Evolutionary conservation across 2,888 invertebrate species (phyloP), one percentile per base, ranked within the genome.

Genomic region (Campoplex nolae): DNA sequence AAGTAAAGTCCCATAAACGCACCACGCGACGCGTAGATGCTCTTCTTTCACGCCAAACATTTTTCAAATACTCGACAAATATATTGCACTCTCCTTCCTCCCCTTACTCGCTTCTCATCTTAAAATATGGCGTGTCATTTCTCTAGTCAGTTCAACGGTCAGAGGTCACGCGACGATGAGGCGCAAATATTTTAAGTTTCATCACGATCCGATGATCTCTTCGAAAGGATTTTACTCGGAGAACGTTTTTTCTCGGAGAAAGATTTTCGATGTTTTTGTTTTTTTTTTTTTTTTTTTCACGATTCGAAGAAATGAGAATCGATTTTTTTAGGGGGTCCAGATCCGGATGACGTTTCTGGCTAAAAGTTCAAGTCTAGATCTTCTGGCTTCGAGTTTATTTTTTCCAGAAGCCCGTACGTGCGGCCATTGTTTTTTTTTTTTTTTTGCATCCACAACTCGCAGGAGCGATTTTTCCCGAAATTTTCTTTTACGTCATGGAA

Each of bases 21-120:
- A 83, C 83, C 87, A 87, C 87, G 87, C 87, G 87, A 87, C 85
- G 54, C 79, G 48, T 67, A 76, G n/a, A 65, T 73, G 78, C 68
- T 79, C 76, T 77, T 58, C 73, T 87, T 83, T 83, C 77, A 77
- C 83, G 76, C 32, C 35, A 23, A 65, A 77, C 32, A 35, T 48
- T 62, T 42, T 42, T 16, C 35, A 16, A 74, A 65, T 71, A 56
- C 28, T 48, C 74, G 62, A 28, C 74, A 81, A 74, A 28, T 74
- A 81, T 58, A 81, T 74, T 38, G 48, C 54, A 56, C 35, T 51
- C 42, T 28, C 54, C 32, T 16, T 9, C 62, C 38, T 0, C 23
- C 23, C 23, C 4, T 18, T 6, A 23, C 54, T 23, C 23, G 23
- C 9, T 2, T 7, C 13, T 42, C 56, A 2, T 56, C 38, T 75